Evolutionary conservation across 2,113 vertebrate genomes (phyloP).

Genomic region (Chlamydotis undulata): DNA sequence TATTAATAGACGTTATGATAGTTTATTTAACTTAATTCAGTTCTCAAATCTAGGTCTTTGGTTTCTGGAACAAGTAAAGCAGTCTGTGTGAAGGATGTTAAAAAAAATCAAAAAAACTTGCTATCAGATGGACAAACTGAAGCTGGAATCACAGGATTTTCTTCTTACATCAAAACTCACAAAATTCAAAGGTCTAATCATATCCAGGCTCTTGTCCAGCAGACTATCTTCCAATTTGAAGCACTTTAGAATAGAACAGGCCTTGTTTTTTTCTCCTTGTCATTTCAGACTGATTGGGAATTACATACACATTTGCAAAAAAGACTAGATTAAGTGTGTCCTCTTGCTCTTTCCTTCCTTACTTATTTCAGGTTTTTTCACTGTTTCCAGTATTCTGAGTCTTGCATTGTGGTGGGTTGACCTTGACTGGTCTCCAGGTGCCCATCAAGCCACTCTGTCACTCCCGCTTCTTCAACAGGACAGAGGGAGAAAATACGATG

Average conservation of each 20-base stretch:
- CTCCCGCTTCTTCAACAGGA: not conserved
- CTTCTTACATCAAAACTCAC: not conserved
- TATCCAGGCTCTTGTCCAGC: not conserved
- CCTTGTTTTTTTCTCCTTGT: not conserved
- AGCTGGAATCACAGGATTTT: not conserved
- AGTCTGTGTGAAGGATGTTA: not conserved
- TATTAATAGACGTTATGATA: not conserved
- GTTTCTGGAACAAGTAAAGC: not conserved
- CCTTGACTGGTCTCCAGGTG: not conserved
- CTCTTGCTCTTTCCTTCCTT: not conserved
- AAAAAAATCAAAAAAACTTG: not conserved
- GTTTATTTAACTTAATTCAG: not conserved
- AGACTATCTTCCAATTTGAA: not conserved
- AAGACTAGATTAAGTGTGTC: not conserved
- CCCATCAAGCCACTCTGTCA: not conserved
- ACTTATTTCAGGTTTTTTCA: not conserved
- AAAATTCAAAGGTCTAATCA: not conserved
- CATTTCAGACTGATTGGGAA: not conserved
- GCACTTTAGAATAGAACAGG: not conserved
- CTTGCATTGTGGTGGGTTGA: not conserved
- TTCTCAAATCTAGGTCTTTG: not conserved
- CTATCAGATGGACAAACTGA: not conserved
- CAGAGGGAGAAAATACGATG: rapidly evolving
- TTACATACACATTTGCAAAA: not conserved
- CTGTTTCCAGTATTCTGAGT: not conserved